Conservation (phyloP, 2,797 vertebrate species). For the Myripristis murdjan region DNA sequence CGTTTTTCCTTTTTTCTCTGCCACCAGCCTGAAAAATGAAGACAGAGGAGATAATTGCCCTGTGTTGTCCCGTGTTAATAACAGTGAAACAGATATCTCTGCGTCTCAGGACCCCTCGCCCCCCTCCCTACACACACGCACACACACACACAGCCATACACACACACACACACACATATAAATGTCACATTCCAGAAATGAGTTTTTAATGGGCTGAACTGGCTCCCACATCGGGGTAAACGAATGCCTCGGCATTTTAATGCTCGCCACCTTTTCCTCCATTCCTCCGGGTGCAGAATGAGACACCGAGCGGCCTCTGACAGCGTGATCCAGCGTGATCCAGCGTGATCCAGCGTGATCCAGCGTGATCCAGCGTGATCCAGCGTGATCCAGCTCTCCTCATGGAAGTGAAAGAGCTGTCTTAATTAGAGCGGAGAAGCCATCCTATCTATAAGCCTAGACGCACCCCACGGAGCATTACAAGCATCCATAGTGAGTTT, state of each 20-base stretch:
- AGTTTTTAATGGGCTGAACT: conserved; percentile 37
- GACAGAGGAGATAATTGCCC: conserved; percentile 35
- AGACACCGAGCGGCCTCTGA: conserved; percentile 20
- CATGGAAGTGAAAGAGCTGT: conserved; percentile 18
- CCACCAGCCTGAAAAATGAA: background rate
- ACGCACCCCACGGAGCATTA: conserved; percentile 11
- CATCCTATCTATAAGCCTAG: background rate
- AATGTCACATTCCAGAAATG: conserved; percentile 47
- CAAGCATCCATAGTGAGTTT: background rate
- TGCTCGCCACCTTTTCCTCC: conserved; percentile 6
- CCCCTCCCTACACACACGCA: background rate
- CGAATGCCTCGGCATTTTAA: conserved; percentile 21
- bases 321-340: conserved; percentile 35
- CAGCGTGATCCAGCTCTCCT: too few relatives aligned
- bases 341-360: too few relatives aligned
- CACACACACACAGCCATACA: background rate
- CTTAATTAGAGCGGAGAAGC: conserved; percentile 41
- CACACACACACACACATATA: background rate
- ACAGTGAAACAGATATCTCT: conserved; percentile 22
- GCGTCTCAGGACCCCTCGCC: too few relatives aligned
- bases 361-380: conserved; percentile 40
- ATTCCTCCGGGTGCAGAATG: conserved; percentile 29
- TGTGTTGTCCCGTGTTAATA: conserved; percentile 34
- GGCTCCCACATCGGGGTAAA: conserved; percentile 4
- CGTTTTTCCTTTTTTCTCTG: background rate